Conservation (phyloP, 2,797 vertebrate species). For the Sciaenops ocellatus region DNA sequence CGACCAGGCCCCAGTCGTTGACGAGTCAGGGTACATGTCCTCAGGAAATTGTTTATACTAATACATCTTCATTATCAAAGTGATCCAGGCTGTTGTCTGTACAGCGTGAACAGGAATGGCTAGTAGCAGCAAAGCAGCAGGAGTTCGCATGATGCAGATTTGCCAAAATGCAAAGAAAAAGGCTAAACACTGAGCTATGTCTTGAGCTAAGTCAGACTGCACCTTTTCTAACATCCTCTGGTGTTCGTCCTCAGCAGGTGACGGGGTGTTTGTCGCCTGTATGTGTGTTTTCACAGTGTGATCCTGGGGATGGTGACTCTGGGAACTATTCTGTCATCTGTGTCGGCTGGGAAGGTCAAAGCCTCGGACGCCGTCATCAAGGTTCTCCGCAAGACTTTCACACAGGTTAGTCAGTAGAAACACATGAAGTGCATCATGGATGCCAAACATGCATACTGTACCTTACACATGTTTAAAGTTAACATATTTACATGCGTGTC, state of each 20-base stretch:
- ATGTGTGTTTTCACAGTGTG: slow-evolving; percentile 73
- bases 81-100: background rate
- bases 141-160: background rate
- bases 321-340: slow-evolving; percentile 88
- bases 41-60: background rate
- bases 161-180: background rate
- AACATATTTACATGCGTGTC: background rate
- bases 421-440: background rate
- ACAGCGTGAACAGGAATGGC: background rate
- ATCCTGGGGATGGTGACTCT: slow-evolving; percentile 92
- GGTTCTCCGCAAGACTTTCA: slow-evolving; percentile 91
- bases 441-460: background rate
- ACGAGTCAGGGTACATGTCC: slow-evolving; percentile 84
- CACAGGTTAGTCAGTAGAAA: slow-evolving; percentile 68
- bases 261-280: background rate
- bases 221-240: background rate
- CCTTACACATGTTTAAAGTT: background rate
- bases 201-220: background rate
- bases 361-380: slow-evolving; percentile 87
- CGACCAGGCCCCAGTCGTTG: slow-evolving; percentile 92
- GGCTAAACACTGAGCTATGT: background rate
- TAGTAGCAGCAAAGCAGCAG: background rate
- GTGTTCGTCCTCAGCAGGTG: background rate
- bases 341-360: slow-evolving; percentile 88
- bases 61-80: background rate